These are phyloP conservation scores for Parapsyche elsis DNA, from an alignment of 1,140 invertebrate genomes.

Conservation along the genomic window DNA sequence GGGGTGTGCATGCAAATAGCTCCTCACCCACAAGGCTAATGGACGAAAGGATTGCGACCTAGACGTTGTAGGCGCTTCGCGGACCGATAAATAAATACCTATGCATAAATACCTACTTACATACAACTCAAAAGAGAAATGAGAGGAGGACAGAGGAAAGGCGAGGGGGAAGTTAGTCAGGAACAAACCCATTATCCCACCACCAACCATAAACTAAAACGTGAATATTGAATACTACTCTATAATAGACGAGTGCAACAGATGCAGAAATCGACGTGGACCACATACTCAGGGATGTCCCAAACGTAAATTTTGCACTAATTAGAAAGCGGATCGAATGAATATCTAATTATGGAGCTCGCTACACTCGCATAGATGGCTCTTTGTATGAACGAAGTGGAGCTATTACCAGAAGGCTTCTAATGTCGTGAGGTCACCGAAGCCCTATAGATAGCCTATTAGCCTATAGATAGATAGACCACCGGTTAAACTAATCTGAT, in stretches of 20 bases:
- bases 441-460: conserved; percentile 18
- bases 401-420: neutral
- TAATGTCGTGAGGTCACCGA: conserved; percentile 12
- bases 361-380: neutral
- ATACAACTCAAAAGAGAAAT: neutral
- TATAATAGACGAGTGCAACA: conserved; percentile 19
- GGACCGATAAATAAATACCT: conserved; percentile 36
- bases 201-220: conserved; percentile 44
- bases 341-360: too few relatives aligned
- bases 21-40: conserved; percentile 40
- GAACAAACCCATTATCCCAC: conserved; percentile 53
- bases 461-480: conserved; percentile 7
- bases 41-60: conserved; percentile 14
- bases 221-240: conserved; percentile 48
- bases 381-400: neutral
- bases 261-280: neutral
- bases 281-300: neutral
- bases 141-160: neutral
- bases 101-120: neutral
- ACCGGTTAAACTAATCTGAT: conserved; percentile 26
- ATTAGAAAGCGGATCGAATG: too few relatives aligned
- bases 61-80: conserved; percentile 34
- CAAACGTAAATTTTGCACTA: neutral
- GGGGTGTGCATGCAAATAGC: conserved; percentile 46
- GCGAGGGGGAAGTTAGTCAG: conserved; percentile 36